Base-by-base conservation (phyloP, 1,140 invertebrate genomes). In the Bombyx mori region DNA sequence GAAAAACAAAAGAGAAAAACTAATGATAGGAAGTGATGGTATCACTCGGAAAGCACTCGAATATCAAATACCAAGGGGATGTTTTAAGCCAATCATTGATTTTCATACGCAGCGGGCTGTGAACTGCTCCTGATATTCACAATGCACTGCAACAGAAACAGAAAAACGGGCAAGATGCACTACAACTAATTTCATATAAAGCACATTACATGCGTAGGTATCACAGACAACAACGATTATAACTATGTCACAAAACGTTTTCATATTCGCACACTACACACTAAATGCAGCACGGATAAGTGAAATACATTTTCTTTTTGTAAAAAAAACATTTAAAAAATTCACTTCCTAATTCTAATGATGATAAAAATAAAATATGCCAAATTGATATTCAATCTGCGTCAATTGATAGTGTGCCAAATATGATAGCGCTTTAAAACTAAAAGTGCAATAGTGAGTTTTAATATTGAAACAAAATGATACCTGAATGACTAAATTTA, bases 141-240 rank as follows among this genome's bases (percentile, higher is more conserved):
- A 71, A 74, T 66, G 73, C 66, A 69, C 83, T 86, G 83, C 79
- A 86, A 86, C 81, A 86, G 68, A 85, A 82, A 80, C 62, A 77
- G 57, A 76, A 50, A 83, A 81, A 84, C 77, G 71, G 26, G 71
- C 79, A 80, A 76, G 66, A 83, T 86, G 83, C 81, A 85, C 79
- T 74, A 18, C 12, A 82, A 77, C 73, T 74, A 75, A 35, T 5
- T 79, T 71, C 43, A 43, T 52, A 18, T 54, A 57, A 64, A 64
- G 62, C 62, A 8, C 53, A 22, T 54, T 49, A 52, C 58, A 60
- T 64, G 62, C 62, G 10, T 60, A 18, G 12, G 12, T 18, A 43
- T 60, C 45, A 57, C 42, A 53, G 4, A 35, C 26, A 35, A 35
- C 26, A 35, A 35, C 26, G 0, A 35, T 35, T 35, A 35, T 35